These are phyloP conservation scores for Okapia johnstoni DNA, from an alignment of 2,113 vertebrate species.

Conservation along the genomic window DNA sequence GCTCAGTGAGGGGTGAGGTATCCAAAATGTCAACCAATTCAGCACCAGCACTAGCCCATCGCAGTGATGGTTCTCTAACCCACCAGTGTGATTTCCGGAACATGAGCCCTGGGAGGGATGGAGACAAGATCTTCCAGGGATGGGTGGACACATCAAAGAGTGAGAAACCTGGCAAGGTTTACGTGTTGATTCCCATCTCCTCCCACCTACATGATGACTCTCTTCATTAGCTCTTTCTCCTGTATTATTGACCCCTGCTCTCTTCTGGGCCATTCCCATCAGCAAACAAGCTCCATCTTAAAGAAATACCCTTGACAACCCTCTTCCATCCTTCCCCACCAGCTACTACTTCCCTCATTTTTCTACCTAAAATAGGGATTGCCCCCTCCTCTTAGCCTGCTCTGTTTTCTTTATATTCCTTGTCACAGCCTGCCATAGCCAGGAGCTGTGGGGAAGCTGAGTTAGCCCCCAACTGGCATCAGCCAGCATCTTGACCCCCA, in stretches of 20 bases:
- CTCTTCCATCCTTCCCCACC: not conserved
- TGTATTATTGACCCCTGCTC: not conserved
- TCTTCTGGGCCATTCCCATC: not conserved
- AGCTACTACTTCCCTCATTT: not conserved
- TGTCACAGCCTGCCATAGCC: not conserved
- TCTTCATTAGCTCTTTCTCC: not conserved
- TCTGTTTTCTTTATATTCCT: not conserved
- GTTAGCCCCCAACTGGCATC: not conserved
- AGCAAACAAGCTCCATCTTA: too few species aligned
- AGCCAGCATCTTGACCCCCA: not conserved
- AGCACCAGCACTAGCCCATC: not conserved
- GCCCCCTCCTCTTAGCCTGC: not conserved
- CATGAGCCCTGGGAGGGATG: not conserved
- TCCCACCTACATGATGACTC: accelerated
- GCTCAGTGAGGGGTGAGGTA: not conserved
- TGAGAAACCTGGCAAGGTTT: not conserved
- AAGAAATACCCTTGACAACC: not conserved
- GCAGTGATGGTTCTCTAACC: not conserved
- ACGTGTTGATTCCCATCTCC: not conserved
- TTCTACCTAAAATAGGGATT: not conserved
- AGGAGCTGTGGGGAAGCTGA: not conserved
- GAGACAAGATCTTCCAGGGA: not conserved
- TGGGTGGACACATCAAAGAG: too few species aligned
- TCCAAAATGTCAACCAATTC: not conserved
- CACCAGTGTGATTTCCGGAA: not conserved